These are phyloP conservation scores for Unio delphinus DNA, from an alignment of 2,888 invertebrate species.

Conservation along the genomic window DNA sequence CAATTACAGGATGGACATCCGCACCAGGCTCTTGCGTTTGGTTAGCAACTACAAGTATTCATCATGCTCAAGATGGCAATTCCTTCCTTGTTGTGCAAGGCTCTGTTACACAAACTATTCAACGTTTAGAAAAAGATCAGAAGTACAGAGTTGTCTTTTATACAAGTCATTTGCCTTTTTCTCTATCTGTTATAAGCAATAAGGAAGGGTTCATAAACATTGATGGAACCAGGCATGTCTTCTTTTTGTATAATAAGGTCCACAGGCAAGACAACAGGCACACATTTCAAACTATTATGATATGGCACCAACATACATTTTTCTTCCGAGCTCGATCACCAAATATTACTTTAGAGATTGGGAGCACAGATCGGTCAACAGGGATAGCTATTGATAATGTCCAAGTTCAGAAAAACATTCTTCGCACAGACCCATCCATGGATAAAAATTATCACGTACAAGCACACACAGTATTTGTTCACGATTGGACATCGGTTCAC, in stretches of 20 bases:
- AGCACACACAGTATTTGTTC: conserved; percentile 16
- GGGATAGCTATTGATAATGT: conserved; percentile 17
- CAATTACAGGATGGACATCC: no score
- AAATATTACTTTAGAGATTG: conserved; percentile 4
- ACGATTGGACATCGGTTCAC: conserved; percentile 28
- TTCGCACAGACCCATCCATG: not conserved
- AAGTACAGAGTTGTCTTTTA: conserved; percentile 14
- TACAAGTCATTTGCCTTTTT: conserved; percentile 15
- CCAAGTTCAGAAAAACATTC: conserved; percentile 4
- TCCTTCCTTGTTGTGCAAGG: conserved; percentile 8
- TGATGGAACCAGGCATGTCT: conserved; percentile 10
- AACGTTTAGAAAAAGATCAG: not conserved
- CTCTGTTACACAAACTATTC: conserved; percentile 2
- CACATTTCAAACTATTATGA: not conserved
- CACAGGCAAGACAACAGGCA: not conserved
- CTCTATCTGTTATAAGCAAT: conserved; percentile 6
- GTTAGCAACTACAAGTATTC: no score
- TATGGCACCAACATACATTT: conserved; percentile 26
- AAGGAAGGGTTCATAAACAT: conserved; percentile 14
- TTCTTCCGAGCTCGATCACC: conserved; percentile 4
- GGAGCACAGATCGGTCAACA: conserved; percentile 4
- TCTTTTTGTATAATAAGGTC: conserved; percentile 19
- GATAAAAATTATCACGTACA: conserved; percentile 9
- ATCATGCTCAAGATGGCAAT: conserved; percentile 7
- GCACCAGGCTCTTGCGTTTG: no score